Base-by-base conservation (phyloP, 92 coral and sea anemone genomes). In the Phymanthus crucifer region DNA sequence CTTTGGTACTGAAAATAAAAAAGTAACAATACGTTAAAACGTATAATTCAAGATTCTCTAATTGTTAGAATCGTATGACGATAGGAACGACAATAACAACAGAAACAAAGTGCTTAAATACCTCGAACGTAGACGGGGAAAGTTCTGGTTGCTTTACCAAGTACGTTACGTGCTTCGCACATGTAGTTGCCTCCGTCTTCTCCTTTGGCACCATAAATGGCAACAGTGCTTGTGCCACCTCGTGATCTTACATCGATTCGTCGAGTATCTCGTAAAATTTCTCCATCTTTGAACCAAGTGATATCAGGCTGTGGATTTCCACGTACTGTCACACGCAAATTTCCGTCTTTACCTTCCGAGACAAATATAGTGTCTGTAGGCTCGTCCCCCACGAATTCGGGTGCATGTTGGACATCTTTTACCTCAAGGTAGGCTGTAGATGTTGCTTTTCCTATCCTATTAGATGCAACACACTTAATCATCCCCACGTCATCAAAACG, bases 151-250 rank as follows among this genome's bases (percentile, higher is more conserved):
- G 89, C 87, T 48, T 84, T 88, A 29, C 96, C 97, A 57, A 86
- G 93, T 48, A 87, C 89, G 61, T 96, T 96, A 13, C 71, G 54
- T 40, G 98, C 98, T 76, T 85, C 94, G 34, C 97, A 93, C 54
- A 78, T 85, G 75, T 93, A 96, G 31, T 68, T 54, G 38, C 98
- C 99, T 21, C 94, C 52, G 77, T 96, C 99, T 45, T 96, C 96
- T 40, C 76, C 84, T 66, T 84, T 86, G 57, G 92, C 88, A 70
- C 87, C 90, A 61, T 89, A 83, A 64, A 92, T 91, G 34, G 84
- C 83, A 73, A 96, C 87, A 32, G 91, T 83, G 66, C 88, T 84
- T 66, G 93, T 78, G 67, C 93, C 93, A 52, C 88, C 93, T 66
- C 88, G 84, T 46, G 87, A 85, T 72, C 83, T 90, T 26, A 93